Percentiles rank a stretch among this genome's conserved stretches.
These are phyloP conservation scores for Trypoxylus dichotomus DNA, from an alignment of 1,140 invertebrate genomes.

Conservation along the genomic window DNA sequence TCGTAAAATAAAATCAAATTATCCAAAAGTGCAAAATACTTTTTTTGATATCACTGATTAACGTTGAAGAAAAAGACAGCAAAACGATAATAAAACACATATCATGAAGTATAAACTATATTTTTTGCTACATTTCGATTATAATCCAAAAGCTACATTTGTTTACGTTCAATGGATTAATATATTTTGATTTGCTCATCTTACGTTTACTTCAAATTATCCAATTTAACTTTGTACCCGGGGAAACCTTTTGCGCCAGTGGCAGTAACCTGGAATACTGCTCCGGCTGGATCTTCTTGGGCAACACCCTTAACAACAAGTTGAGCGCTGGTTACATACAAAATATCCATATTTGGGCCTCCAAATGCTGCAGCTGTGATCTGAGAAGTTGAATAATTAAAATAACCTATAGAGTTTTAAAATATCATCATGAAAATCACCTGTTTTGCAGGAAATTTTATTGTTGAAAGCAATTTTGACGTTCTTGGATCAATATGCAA, in stretches of 20 bases:
- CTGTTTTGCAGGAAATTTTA: conserved; percentile 32
- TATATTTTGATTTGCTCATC: no score
- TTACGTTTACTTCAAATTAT: conserved; percentile 29
- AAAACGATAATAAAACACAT: no score
- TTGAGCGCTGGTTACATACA: conserved; percentile 73
- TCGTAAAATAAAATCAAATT: no score
- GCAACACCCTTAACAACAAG: conserved; percentile 56
- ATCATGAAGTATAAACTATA: no score
- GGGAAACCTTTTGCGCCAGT: conserved; percentile 61
- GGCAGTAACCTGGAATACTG: conserved; percentile 68
- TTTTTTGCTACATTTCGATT: no score
- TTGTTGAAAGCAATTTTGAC: conserved; percentile 38
- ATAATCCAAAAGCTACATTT: no score
- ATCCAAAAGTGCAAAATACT: no score
- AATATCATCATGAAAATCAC: conserved; percentile 19
- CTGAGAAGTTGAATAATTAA: conserved; percentile 14
- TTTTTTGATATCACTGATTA: no score
- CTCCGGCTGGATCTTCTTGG: conserved; percentile 64
- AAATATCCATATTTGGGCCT: conserved; percentile 68
- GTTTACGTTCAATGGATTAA: no score
- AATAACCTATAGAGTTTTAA: conserved; percentile 12
- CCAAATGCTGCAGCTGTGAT: conserved; percentile 79
- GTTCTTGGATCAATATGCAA: conserved; percentile 47
- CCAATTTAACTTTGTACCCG: conserved; percentile 27
- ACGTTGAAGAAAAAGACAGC: no score